Percentiles rank a stretch among this genome's conserved stretches.
Evolutionary conservation across 2,113 vertebrate genomes (phyloP).

Genomic region (Thomomys bottae): DNA sequence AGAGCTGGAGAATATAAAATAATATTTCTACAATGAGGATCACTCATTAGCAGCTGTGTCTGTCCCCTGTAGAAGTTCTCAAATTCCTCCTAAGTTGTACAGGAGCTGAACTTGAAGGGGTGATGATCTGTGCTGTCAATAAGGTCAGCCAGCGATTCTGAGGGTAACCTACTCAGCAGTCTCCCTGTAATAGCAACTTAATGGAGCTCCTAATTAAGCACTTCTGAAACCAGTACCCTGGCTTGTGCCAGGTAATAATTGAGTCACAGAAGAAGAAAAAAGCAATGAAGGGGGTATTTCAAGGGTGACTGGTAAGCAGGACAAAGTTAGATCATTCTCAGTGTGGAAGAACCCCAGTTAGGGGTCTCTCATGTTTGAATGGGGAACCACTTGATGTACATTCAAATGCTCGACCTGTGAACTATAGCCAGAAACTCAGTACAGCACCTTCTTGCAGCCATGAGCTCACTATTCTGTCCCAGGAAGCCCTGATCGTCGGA

Average conservation of each 20-base stretch:
- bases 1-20: too few relatives aligned
- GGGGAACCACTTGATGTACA: not conserved
- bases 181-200: not conserved
- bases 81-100: too few relatives aligned
- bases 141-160: too few relatives aligned
- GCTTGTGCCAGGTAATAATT: not conserved
- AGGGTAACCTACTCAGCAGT: not conserved
- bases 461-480: not conserved
- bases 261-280: too few relatives aligned
- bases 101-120: too few relatives aligned
- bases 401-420: not conserved
- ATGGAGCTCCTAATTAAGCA: not conserved
- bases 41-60: too few relatives aligned
- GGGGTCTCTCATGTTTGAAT: not conserved
- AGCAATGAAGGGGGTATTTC: not conserved
- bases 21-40: too few relatives aligned
- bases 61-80: too few relatives aligned
- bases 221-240: not conserved
- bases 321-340: not conserved
- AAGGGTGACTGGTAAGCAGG: not conserved
- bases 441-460: not conserved
- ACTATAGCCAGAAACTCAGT: not conserved
- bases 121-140: too few relatives aligned
- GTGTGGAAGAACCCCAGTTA: not conserved
- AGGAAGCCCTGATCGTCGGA: not conserved